These are phyloP conservation scores for Zeuzera pyrina DNA, from an alignment of 2,888 invertebrate genomes.

Conservation along the genomic window DNA sequence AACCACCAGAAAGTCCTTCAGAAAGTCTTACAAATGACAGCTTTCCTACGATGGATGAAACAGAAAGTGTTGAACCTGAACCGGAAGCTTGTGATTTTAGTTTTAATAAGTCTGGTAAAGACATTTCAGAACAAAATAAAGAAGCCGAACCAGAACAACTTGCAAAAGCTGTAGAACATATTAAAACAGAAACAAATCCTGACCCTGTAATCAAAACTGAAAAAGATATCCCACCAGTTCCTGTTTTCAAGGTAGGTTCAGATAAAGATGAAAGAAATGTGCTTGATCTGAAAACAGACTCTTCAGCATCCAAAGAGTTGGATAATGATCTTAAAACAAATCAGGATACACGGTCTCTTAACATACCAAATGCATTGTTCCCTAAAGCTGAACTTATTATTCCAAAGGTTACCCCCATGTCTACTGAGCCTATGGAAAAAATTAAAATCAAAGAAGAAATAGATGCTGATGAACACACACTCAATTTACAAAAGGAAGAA, in stretches of 20 bases:
- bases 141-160: conserved; percentile 41
- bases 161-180: conserved; percentile 44
- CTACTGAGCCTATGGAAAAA: conserved; percentile 60
- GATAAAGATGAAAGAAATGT: conserved; percentile 55
- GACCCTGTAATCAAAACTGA: conserved; percentile 49
- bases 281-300: conserved; percentile 58
- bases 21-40: conserved; percentile 90
- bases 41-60: conserved; percentile 84
- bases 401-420: conserved; percentile 73
- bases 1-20: conserved; percentile 82
- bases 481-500: conserved; percentile 60
- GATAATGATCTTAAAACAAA: conserved; percentile 26
- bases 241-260: conserved; percentile 36
- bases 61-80: conserved; percentile 69
- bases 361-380: conserved; percentile 39
- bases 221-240: conserved; percentile 47
- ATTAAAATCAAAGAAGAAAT: conserved; percentile 69
- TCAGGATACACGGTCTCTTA: conserved; percentile 35
- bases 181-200: conserved; percentile 41
- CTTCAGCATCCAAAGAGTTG: conserved; percentile 31
- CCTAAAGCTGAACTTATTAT: conserved; percentile 76
- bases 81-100: conserved; percentile 64
- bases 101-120: conserved; percentile 60
- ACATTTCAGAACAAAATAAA: conserved; percentile 44
- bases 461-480: conserved; percentile 54